Evolutionary conservation across 2,888 invertebrate genomes (phyloP), one percentile per base, ranked within the genome.

Genomic region (Altica lythri): DNA sequence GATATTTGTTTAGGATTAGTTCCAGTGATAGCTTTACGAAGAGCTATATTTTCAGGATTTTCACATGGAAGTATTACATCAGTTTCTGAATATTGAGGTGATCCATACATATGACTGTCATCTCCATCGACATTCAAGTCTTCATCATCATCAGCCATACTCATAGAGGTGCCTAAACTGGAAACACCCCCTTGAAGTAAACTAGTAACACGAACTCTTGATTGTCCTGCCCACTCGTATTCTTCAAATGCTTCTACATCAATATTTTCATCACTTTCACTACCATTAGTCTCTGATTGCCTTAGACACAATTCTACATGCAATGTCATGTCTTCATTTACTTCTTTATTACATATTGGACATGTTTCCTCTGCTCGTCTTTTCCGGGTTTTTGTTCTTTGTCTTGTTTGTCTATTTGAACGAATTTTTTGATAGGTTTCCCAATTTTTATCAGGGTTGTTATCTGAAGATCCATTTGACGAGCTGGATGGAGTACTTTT

Each of bases 181-280:
- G 82, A 79, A 64, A 85, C 82, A 34, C 85, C 84, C 10, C 86
- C 86, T 59, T 83, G 81, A 42, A 90, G 81, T 60, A 92, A 76
- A 2, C 88, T 86, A 0, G 87, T 82, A 0, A 86, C 88, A 2
- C 88, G 80, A 47, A 91, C 85, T 52, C 95, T 78, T 69, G 90
- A 89, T 74, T 94, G 89, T 0, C 93, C 93, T 18, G 93, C 92
- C 95, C 95, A 95, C 71, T 90, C 89, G 75, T 95, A 95, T 71
- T 93, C 93, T 63, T 93, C 89, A 71, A 81, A 87, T 29, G 86
- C 88, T 78, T 89, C 90, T 1, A 90, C 90, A 75, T 92, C 92
- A 52, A 92, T 91, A 54, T 86, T 88, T 69, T 89, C 90, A 57
- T 90, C 90, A 59, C 70, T 71, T 57, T 89, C 89, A 54, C 66